Evolutionary conservation across 2,113 vertebrate genomes (phyloP).

Genomic region (Meles meles): DNA sequence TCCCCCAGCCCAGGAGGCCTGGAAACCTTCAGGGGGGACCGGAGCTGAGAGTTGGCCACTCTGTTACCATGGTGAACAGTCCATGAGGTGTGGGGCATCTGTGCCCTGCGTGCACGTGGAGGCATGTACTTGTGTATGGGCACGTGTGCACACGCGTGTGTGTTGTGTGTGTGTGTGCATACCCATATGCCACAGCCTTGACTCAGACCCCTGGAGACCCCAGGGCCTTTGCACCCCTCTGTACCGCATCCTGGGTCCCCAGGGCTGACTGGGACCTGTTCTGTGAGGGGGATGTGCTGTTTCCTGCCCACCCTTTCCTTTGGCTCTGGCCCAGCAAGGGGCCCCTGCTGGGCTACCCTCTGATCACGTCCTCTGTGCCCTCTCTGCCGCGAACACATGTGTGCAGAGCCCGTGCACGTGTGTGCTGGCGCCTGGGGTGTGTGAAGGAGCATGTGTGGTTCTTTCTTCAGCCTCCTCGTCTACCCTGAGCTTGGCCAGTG

Average conservation of each 20-base stretch:
- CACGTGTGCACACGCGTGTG: too few species aligned
- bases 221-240: neutral
- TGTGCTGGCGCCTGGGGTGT: neutral
- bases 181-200: neutral
- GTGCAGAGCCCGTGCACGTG: neutral
- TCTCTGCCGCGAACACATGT: neutral
- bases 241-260: neutral
- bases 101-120: neutral
- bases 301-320: neutral
- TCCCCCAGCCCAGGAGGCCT: neutral
- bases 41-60: constrained; percentile 50
- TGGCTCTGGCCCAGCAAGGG: neutral
- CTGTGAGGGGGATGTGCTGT: neutral
- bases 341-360: neutral
- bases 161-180: too few species aligned
- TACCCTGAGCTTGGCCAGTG: neutral
- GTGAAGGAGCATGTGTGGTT: fast-evolving
- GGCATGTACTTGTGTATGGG: neutral
- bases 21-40: constrained; percentile 33
- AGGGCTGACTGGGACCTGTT: neutral
- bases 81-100: constrained; percentile 44
- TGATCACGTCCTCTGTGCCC: neutral
- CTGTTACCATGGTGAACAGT: constrained; percentile 73
- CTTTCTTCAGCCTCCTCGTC: neutral
- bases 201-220: neutral